These are phyloP conservation scores for Dicrostonyx torquatus DNA, from an alignment of 2,797 vertebrate genomes.

Conservation along the genomic window DNA sequence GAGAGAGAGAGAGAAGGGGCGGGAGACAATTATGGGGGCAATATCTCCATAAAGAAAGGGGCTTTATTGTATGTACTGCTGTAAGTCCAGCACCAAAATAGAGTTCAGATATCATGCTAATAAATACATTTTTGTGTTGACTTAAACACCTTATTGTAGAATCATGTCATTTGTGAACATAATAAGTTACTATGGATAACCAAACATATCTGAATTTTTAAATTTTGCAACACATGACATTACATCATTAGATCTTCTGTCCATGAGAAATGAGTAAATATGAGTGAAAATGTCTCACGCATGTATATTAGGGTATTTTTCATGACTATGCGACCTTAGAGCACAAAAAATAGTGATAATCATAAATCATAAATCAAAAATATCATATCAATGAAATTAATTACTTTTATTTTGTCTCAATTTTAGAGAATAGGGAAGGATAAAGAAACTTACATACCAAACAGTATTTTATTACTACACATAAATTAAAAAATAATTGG, in stretches of 20 bases:
- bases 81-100: background rate
- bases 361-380: background rate
- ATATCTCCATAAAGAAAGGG: background rate
- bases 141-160: background rate
- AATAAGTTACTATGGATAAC: background rate
- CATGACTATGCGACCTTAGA: no score
- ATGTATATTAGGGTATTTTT: fast-evolving
- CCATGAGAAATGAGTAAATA: background rate
- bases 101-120: background rate
- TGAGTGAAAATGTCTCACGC: no score
- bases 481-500: background rate
- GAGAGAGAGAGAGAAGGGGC: no score
- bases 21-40: no score
- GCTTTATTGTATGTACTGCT: background rate
- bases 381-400: background rate
- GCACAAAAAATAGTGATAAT: background rate
- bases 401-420: background rate
- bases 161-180: background rate
- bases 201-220: background rate
- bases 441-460: background rate
- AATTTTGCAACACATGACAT: background rate
- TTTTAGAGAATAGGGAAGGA: background rate
- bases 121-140: background rate
- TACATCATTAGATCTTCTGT: background rate
- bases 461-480: background rate